Percentiles rank a stretch among this genome's conserved stretches.
Conservation (phyloP, 2,797 vertebrate genomes). For the Antennarius maculatus region DNA sequence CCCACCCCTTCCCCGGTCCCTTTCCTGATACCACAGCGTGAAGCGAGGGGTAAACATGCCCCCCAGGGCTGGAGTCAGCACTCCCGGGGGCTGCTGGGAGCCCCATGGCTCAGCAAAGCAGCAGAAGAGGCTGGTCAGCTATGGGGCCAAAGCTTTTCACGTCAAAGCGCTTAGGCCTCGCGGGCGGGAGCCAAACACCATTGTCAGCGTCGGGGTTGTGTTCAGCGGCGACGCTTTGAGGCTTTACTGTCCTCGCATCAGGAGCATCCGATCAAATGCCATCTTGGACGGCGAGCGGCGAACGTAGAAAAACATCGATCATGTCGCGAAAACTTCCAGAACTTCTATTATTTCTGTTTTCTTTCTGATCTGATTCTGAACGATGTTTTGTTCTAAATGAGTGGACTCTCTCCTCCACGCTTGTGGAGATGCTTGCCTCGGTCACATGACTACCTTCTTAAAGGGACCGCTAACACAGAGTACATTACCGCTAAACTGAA, state of each 20-base stretch:
- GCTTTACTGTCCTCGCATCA: constrained; percentile 58
- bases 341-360: too few relatives aligned
- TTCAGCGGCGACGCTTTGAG: constrained; percentile 45
- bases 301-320: too few relatives aligned
- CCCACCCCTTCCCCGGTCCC: constrained; percentile 23
- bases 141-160: constrained; percentile 76
- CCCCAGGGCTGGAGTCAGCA: constrained; percentile 84
- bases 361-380: too few relatives aligned
- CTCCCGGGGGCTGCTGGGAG: constrained; percentile 73
- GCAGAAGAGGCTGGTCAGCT: constrained; percentile 81
- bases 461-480: too few relatives aligned
- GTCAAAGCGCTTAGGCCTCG: constrained; percentile 75
- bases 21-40: constrained; percentile 65
- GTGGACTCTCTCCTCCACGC: too few relatives aligned
- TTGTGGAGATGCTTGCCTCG: too few relatives aligned
- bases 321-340: too few relatives aligned
- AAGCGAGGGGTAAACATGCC: constrained; percentile 80
- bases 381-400: too few relatives aligned
- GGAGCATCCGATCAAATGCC: constrained; percentile 26
- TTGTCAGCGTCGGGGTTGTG: constrained; percentile 58
- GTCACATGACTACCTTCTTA: too few relatives aligned
- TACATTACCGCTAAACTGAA: too few relatives aligned
- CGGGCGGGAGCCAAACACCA: constrained; percentile 60
- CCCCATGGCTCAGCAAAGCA: constrained; percentile 83
- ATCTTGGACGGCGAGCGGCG: neutral